Base-by-base conservation (phyloP, 2,888 invertebrate species). In the Stenchaetothrips biformis region DNA sequence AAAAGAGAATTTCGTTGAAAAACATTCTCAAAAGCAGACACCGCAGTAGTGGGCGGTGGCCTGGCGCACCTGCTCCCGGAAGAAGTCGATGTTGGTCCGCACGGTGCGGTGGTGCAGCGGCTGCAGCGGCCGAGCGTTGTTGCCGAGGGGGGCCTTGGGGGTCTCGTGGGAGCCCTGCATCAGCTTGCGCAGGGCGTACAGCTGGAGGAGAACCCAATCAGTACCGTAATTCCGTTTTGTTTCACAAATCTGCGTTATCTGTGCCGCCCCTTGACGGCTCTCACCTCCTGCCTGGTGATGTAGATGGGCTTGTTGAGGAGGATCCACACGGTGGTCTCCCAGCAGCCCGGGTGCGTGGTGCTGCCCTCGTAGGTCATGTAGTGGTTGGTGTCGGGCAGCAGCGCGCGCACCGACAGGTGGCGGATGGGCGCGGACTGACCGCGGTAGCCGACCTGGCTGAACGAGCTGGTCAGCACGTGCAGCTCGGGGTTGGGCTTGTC, bases 261-360 rank as follows among this genome's bases (percentile, higher is more conserved):
- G n/a, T 37, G 37, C 37, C 37, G 37, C 37, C 1, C 37, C 37
- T n/a, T n/a, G n/a, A n/a, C n/a, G n/a, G 84, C 7, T 82, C 89
- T 87, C 88, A 98, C 98, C 93, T 98, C 97, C 87, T 96, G 95
- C 86, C 94, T 94, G 84, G 97, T 96, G 86, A 99, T 95, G 90
- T 97, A 98, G 86, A 98, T 95, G 82, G 98, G 98, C 88, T 96
- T 97, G 89, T 99, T 99, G 88, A 97, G 92, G 85, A 99, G 95
- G 86, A 99, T 93, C 99, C 99, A 99, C 81, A 98, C 96, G 67
- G 98, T 96, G n/a, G 98, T 98, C 88, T 99, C 99, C 94, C 98
- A 96, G 88, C 99, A 99, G 79, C 98, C 96, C 11, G 99, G 99
- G 88, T 96, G 96, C 81, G 99, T 98, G 84, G 97, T 94, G 83